Evolutionary conservation across 2,113 vertebrate species (phyloP).

Genomic region (Danionella cerebrum): DNA sequence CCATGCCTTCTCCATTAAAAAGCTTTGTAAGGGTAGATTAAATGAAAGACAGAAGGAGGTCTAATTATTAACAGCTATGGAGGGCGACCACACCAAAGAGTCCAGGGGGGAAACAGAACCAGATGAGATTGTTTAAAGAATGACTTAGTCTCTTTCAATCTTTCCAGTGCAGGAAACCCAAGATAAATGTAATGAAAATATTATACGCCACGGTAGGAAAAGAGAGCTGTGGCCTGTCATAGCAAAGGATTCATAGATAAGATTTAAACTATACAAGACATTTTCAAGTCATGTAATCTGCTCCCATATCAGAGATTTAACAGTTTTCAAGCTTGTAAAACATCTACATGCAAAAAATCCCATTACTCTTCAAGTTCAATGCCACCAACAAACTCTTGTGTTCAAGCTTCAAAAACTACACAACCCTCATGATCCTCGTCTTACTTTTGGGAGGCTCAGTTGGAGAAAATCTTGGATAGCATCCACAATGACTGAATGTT

Average conservation of each 20-base stretch:
- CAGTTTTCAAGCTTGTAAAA: too few species aligned
- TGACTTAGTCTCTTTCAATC: not conserved
- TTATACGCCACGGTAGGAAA: conserved; percentile 28
- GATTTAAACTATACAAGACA: not conserved
- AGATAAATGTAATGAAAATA: conserved; percentile 44
- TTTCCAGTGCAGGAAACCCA: conserved; percentile 35
- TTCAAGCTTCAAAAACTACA: too few species aligned
- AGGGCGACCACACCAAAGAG: conserved; percentile 47
- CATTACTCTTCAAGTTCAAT: too few species aligned
- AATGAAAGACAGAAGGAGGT: conserved; percentile 35
- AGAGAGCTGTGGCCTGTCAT: conserved; percentile 8
- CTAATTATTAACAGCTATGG: conserved; percentile 39
- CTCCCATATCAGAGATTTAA: too few species aligned
- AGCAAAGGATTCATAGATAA: not conserved
- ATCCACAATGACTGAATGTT: conserved; percentile 22
- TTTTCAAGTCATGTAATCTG: too few species aligned
- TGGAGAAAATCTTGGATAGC: not conserved
- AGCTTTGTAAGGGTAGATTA: conserved; percentile 28
- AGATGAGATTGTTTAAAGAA: conserved; percentile 3
- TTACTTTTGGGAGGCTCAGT: not conserved
- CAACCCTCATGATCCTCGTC: not conserved
- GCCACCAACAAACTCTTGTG: not conserved
- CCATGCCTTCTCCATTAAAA: conserved; percentile 15
- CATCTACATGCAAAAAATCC: too few species aligned
- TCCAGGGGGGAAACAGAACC: conserved; percentile 38